Percentiles rank a stretch among this genome's conserved stretches.
Evolutionary conservation across 2,113 vertebrate species (phyloP).

Genomic region (Salvelinus sp.): DNA sequence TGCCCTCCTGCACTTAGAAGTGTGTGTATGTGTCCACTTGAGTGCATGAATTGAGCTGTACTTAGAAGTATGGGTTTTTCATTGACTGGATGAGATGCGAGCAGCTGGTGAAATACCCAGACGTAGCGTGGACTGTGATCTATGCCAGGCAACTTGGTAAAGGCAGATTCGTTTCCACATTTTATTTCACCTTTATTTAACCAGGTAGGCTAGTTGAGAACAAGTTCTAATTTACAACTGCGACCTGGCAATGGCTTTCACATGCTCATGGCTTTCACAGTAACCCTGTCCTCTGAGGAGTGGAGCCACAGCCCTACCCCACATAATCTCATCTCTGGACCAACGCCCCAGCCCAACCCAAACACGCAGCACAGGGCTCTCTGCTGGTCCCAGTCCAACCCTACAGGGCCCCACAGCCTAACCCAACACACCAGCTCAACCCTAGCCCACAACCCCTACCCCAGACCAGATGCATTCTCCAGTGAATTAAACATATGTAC

Average conservation of each 20-base stretch:
- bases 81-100: slow-evolving; percentile 5
- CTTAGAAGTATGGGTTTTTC: not conserved
- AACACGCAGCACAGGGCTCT: not conserved
- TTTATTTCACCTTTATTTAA: too few species aligned
- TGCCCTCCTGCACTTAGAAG: not conserved
- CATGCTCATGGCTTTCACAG: slow-evolving; percentile 65
- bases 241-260: too few species aligned
- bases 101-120: slow-evolving; percentile 27
- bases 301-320: slow-evolving; percentile 23
- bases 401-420: not conserved
- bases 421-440: not conserved
- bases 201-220: too few species aligned
- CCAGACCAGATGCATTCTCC: not conserved
- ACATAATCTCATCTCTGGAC: not conserved
- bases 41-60: not conserved
- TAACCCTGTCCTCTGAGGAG: slow-evolving; percentile 49
- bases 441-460: not conserved
- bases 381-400: not conserved
- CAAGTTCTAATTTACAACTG: too few species aligned
- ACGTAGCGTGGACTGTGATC: slow-evolving; percentile 39
- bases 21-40: too few species aligned
- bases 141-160: slow-evolving; percentile 56
- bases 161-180: slow-evolving; percentile 64
- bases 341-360: not conserved
- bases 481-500: not conserved